Conservation (phyloP, 2,113 vertebrate genomes). For the Casuarius casuarius region DNA sequence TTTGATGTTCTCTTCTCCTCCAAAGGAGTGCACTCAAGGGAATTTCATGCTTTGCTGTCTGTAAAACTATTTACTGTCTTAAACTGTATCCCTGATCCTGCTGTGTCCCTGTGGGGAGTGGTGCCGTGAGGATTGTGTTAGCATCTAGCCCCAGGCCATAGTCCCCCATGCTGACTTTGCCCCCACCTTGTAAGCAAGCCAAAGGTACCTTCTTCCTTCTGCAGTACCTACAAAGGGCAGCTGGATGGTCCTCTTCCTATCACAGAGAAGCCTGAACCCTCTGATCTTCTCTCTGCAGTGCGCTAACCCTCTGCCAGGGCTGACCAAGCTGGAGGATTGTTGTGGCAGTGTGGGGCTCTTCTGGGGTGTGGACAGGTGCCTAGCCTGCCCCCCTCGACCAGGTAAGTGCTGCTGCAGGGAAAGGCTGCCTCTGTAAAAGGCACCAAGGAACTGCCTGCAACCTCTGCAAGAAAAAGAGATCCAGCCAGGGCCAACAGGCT, state of each 20-base stretch:
- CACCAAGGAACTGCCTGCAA: rapidly evolving
- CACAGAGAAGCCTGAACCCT: not conserved
- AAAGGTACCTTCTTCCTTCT: not conserved
- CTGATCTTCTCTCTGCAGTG: slow-evolving; percentile 79
- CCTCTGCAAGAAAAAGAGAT: rapidly evolving
- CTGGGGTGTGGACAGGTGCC: slow-evolving; percentile 89
- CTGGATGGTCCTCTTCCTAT: not conserved
- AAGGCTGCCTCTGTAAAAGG: not conserved
- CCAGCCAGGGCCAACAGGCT: not conserved
- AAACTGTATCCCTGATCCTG: rapidly evolving
- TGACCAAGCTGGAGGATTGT: slow-evolving; percentile 92
- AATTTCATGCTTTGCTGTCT: not conserved
- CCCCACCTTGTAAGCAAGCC: not conserved
- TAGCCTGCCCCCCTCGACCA: slow-evolving; percentile 89
- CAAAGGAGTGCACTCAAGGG: not conserved
- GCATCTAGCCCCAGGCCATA: not conserved
- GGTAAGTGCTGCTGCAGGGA: slow-evolving; percentile 76
- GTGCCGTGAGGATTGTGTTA: not conserved
- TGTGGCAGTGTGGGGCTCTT: slow-evolving; percentile 92
- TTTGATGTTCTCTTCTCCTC: not conserved
- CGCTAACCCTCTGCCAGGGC: slow-evolving; percentile 87
- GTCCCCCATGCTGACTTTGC: not conserved
- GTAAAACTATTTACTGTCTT: slow-evolving; percentile 5
- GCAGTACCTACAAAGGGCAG: not conserved
- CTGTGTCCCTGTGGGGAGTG: not conserved